Conservation (phyloP, 2,888 invertebrate species). For the Chelonus formosanus region DNA sequence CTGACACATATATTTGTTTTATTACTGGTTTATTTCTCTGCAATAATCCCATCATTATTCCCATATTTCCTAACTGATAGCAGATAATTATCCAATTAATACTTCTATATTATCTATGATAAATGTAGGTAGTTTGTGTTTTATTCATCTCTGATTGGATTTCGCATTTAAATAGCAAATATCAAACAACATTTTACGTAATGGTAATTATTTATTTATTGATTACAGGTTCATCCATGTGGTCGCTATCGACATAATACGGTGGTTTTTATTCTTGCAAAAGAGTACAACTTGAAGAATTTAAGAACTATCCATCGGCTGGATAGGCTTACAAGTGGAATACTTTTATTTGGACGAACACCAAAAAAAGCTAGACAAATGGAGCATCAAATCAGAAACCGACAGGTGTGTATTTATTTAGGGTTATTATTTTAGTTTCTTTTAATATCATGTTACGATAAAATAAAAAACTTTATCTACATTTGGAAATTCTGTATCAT, state of each 20-base stretch:
- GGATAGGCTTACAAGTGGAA: slow-evolving; percentile 94
- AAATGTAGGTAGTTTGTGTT: slow-evolving; percentile 1
- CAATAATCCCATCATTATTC: slow-evolving; percentile 8
- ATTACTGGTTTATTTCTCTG: background rate
- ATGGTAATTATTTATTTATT: slow-evolving; percentile 9
- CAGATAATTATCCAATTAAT: slow-evolving; percentile 5
- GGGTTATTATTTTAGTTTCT: background rate
- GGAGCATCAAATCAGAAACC: slow-evolving; percentile 92
- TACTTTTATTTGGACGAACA: slow-evolving; percentile 92
- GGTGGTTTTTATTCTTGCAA: slow-evolving; percentile 94
- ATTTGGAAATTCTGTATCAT: no score
- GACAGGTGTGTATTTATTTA: slow-evolving; percentile 67
- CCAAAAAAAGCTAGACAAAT: slow-evolving; percentile 93
- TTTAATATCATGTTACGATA: no score
- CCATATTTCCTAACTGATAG: slow-evolving; percentile 16
- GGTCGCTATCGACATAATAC: slow-evolving; percentile 98
- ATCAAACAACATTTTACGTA: no score
- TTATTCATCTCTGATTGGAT: background rate
- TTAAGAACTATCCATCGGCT: slow-evolving; percentile 93
- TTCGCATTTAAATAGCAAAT: background rate
- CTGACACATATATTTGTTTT: slow-evolving; percentile 9
- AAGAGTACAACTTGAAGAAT: slow-evolving; percentile 94
- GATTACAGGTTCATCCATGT: slow-evolving; percentile 92
- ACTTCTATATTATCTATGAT: slow-evolving; percentile 4
- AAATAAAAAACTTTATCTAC: no score